These are phyloP conservation scores for Microcebus lehilahytsara DNA, from an alignment of 2,113 vertebrate genomes.

Conservation along the genomic window DNA sequence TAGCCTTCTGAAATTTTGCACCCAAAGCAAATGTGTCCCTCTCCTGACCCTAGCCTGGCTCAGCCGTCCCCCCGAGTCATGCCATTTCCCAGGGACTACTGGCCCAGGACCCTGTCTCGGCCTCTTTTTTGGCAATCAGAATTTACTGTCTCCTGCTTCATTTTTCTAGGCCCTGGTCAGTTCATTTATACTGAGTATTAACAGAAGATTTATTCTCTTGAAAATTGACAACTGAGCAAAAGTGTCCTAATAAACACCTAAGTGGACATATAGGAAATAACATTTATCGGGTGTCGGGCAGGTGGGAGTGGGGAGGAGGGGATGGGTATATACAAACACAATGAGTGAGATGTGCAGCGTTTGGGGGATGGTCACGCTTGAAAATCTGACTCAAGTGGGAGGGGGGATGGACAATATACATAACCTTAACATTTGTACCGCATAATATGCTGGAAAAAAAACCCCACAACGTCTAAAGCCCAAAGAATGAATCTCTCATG, in stretches of 20 bases:
- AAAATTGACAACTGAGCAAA: background rate
- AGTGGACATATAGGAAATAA: too few species aligned
- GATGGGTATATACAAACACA: too few species aligned
- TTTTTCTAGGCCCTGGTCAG: background rate
- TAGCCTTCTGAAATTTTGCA: background rate
- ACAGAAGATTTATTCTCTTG: background rate
- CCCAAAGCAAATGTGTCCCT: background rate
- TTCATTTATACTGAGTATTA: background rate
- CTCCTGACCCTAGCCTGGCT: background rate
- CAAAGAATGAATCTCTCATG: slow-evolving; percentile 19
- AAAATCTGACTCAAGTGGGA: too few species aligned
- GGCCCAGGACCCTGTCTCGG: background rate
- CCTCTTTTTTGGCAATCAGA: background rate
- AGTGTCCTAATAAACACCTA: background rate
- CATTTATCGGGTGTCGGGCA: too few species aligned
- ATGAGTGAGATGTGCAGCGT: too few species aligned
- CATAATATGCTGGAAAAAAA: too few species aligned
- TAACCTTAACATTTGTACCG: too few species aligned
- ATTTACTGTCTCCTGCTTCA: background rate
- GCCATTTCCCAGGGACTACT: background rate
- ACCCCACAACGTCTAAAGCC: background rate
- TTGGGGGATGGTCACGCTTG: too few species aligned
- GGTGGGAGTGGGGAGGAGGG: too few species aligned
- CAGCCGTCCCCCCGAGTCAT: rapidly evolving
- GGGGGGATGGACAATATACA: too few species aligned